Base-by-base conservation (phyloP, 1,140 invertebrate genomes). In the Dendrolimus punctatus region DNA sequence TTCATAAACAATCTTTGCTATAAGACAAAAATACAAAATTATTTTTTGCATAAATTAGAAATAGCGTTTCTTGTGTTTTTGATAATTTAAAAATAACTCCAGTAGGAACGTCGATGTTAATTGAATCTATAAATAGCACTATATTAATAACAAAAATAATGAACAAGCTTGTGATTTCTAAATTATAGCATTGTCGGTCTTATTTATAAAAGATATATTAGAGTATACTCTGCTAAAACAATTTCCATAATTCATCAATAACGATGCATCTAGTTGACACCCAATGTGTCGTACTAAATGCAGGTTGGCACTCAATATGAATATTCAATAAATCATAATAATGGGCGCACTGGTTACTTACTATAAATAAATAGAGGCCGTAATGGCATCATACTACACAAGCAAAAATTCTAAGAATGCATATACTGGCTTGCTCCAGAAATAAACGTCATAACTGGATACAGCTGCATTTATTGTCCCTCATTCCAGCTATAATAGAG, bases 361-460 rank as follows among this genome's bases (percentile, higher is more conserved):
- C 48, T 41, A 38, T 55, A 68, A 61, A 77, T 62, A 67, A 73
- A 73, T 70, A 63, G 60, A 73, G 64, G 66, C 49, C 71, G 52
- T 53, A 49, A 59, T 55, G 58, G 46, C 49, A 53, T 59, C 46
- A 53, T 43, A 43, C 48, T 54, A 62, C 45, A 51, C 53, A 61
- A 60, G 64, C 57, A 61, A 62, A 65, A 62, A 43, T 56, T 23
- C 23, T 23, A 23, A 23, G 23, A 23, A 23, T 23, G 54, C 56
- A 54, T 46, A 55, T 64, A 57, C 58, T 55, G 53, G 43, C 45
- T 55, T 51, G 49, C 44, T 42, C 41, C 46, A 45, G 51, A 54
- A 58, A 57, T 57, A 48, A 44, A 46, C 10, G 10, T 54, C 46
- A 40, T 50, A 54, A 58, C 51, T 58, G 51, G 46, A 53, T 53